Evolutionary conservation across 2,888 invertebrate species (phyloP), one percentile per base, ranked within the genome.

Genomic region (Harmothoe impar): DNA sequence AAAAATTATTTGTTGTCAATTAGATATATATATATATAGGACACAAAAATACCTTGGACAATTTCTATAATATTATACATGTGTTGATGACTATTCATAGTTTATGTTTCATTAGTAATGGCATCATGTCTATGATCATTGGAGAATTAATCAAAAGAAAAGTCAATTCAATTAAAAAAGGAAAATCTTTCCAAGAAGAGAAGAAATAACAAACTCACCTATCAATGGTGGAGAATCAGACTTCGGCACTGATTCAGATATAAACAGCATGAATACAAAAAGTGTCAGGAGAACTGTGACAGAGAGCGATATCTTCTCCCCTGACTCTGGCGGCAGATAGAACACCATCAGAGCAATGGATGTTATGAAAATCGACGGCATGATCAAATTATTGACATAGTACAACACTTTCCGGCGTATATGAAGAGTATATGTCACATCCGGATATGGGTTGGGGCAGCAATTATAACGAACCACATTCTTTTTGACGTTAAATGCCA

Each of bases 221-320:
- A 91, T 88, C 5, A 90, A n/a, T 20, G 91, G 91, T 0, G 91
- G 77, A 20, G 85, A 68, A 7, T 91, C 91, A 7, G 91, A 91
- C 31, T 91, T 91, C 0, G 91, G 88, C 20, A 91, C 89, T 10
- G 52, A 68, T n/a, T 91, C 91, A 15, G 91, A 91, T 3, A 91
- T 89, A 20, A 91, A 33, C 20, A 91, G 89, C 85, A 91, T 56
- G 89, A 91, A 91, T 35, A 91, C 91, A 0, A 84, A 90, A 25
- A 91, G 72, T 0, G 91, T 90, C 23, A 91, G 90, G 12, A 91
- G 89, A 15, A 91, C 62, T 0, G 91, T 91, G 51, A 91, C 91
- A 10, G 54, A 62, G 5, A 91, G 91, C 23, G 89, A 89, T 20
- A 91, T 43, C 89, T 89, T 91, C 84, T 91, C 91, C 17, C 89